Percentiles rank a stretch among this genome's conserved stretches.
Evolutionary conservation across 2,113 vertebrate species (phyloP).

Genomic region (Capreolus pygargus): DNA sequence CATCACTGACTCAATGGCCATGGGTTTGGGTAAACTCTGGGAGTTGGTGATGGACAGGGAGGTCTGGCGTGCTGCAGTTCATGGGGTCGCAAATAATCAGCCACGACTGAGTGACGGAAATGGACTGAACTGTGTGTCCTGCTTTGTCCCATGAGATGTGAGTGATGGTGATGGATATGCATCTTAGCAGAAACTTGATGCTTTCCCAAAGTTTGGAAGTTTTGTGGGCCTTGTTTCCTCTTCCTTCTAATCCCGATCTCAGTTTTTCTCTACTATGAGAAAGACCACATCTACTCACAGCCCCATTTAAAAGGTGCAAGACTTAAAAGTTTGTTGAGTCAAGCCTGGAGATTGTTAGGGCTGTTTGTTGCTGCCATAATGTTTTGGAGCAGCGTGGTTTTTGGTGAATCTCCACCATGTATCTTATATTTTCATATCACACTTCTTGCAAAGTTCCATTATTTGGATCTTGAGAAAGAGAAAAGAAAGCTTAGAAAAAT

Average conservation of each 20-base stretch:
- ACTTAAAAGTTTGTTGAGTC: background rate
- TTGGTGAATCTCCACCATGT: background rate
- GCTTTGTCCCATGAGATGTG: background rate
- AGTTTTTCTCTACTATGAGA: background rate
- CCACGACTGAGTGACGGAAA: too few species aligned
- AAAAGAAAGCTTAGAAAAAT: background rate
- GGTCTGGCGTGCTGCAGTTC: too few species aligned
- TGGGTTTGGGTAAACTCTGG: too few species aligned
- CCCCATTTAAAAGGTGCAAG: background rate
- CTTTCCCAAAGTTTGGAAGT: background rate
- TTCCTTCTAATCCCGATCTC: background rate
- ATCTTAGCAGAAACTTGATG: background rate
- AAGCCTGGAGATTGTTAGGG: background rate
- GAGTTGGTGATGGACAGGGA: too few species aligned
- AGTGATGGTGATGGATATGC: background rate
- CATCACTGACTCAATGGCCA: too few species aligned
- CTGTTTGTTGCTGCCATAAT: background rate
- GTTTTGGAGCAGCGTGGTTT: fast-evolving
- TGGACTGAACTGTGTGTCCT: background rate
- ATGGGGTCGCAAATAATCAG: too few species aligned
- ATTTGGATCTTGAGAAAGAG: background rate
- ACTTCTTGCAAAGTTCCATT: background rate
- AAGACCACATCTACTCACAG: background rate
- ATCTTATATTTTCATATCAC: background rate
- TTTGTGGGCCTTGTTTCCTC: background rate